Conservation (phyloP, 2,113 vertebrate species). For the Mustelus asterias region DNA sequence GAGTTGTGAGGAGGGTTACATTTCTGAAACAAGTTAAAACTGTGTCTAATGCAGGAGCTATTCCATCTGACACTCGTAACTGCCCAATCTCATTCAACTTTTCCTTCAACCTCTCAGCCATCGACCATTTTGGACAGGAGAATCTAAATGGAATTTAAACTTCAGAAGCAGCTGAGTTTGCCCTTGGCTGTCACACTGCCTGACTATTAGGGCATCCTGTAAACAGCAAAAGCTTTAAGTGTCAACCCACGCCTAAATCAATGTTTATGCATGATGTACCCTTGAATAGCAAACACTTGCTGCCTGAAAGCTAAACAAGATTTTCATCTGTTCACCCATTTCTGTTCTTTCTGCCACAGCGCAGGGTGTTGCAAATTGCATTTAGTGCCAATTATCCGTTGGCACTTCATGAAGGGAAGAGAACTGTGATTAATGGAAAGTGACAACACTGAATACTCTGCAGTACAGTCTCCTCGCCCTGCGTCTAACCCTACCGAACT, state of each 20-base stretch:
- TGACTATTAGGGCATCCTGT: slow-evolving; percentile 54
- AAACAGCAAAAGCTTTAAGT: slow-evolving; percentile 57
- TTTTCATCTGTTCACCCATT: slow-evolving; percentile 67
- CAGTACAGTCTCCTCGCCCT: slow-evolving; percentile 55
- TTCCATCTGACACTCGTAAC: not conserved
- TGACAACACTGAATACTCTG: slow-evolving; percentile 65
- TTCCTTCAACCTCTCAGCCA: not conserved
- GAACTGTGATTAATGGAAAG: slow-evolving; percentile 73
- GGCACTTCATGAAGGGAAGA: slow-evolving; percentile 60
- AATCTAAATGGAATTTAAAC: slow-evolving; percentile 52
- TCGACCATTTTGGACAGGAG: slow-evolving; percentile 36
- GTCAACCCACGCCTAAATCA: slow-evolving; percentile 66
- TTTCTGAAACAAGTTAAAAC: not conserved
- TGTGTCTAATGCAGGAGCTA: not conserved
- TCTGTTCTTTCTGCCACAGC: slow-evolving; percentile 60
- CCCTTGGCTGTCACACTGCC: slow-evolving; percentile 55
- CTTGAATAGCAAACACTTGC: slow-evolving; percentile 69
- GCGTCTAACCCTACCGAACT: slow-evolving; percentile 51
- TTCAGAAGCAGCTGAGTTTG: slow-evolving; percentile 54
- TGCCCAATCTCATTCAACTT: not conserved
- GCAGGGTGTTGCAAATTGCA: slow-evolving; percentile 61
- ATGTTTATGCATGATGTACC: slow-evolving; percentile 71
- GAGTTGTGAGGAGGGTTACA: not conserved
- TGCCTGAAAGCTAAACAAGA: slow-evolving; percentile 68
- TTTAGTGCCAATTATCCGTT: slow-evolving; percentile 69